Conservation (phyloP, 64 coral and sea anemone genomes). For the Dendronephthya gigantea region DNA sequence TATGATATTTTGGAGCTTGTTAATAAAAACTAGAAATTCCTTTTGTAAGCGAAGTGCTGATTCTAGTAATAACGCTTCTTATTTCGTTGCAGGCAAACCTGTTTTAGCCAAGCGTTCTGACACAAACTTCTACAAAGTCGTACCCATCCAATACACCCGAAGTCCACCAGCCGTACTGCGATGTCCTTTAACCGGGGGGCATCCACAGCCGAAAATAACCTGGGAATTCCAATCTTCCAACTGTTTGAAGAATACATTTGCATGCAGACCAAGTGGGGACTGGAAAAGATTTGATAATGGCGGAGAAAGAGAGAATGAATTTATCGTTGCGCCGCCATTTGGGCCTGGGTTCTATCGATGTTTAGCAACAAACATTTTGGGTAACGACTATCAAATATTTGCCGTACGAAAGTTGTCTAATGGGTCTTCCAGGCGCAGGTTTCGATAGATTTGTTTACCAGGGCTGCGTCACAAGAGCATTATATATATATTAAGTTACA, state of each 20-base stretch:
- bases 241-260: not conserved
- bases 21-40: too few relatives aligned
- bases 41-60: too few relatives aligned
- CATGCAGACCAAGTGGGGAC: not conserved
- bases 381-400: not conserved
- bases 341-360: conserved; percentile 5
- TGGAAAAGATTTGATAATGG: not conserved
- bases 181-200: not conserved
- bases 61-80: too few relatives aligned
- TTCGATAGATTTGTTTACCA: not conserved
- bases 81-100: not conserved
- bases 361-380: not conserved
- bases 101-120: conserved; percentile 4
- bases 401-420: not conserved
- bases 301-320: not conserved
- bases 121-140: not conserved
- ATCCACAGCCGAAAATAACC: not conserved
- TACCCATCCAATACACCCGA: not conserved
- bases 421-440: not conserved
- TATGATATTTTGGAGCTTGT: too few relatives aligned
- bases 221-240: conserved; percentile 1
- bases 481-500: too few relatives aligned
- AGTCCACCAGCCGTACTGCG: not conserved
- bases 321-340: not conserved
- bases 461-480: too few relatives aligned